Evolutionary conservation across 2,113 vertebrate species (phyloP), one percentile per base, ranked within the genome.

Genomic region (Nyctereutes procyonoides): DNA sequence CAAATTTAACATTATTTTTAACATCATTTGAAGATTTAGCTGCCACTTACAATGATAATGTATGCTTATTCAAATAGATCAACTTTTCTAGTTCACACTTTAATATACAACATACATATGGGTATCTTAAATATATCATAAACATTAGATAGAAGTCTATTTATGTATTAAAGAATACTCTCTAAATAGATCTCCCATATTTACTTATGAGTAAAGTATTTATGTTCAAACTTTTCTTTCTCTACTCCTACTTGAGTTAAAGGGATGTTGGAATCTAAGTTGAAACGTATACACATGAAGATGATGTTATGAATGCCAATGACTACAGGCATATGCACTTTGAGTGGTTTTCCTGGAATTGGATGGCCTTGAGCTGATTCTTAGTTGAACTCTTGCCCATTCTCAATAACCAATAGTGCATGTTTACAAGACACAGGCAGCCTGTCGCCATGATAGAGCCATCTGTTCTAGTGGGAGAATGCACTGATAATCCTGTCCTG

Each of bases 1-100:
- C 76, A 53, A 84, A 26, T 2, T 77, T 92, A 92, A 53, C 20
- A 69, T 76, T 90, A 94, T 67, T 71, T 93, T 95, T 71, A 94
- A 73, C 56, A 74, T 86, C 2, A 32, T 53, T 93, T 89, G 56
- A 80, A 96, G 94, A 3, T 35, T 92, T 63, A 74, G 3, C 22
- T 71, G 38, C 77, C 19, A 94, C n/a, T 94, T 92, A 69, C 0
- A 85, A 73, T 48, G 88, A 38, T 90, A 83, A 67, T 43, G 38
- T 8, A 56, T 83, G 7, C 12, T 65, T 92, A 89, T 92, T 67
- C 35, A 89, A 85, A 60, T 85, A 92, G 3, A 90, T 67, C 24
- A 81, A 16, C 5, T 83, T 80, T 93, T 77, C 30, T 51, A 89
- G 63, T 81, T 79, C 15, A 73, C 58, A 69, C 4, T 74, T 74